Conservation (phyloP, 2,888 invertebrate species). For the Chalcis sispes region DNA sequence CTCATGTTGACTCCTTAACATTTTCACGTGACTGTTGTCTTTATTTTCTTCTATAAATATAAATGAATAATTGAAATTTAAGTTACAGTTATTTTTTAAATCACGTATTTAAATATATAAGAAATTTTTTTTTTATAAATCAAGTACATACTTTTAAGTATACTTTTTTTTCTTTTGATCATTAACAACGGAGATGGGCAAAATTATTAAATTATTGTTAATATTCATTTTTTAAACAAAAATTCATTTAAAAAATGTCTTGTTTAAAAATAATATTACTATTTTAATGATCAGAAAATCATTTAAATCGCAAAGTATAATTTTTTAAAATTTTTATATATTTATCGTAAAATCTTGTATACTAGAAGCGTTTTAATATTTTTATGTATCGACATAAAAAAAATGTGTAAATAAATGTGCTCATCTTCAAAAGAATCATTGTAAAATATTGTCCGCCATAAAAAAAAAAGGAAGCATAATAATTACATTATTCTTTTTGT, state of each 20-base stretch:
- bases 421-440: conserved; percentile 10
- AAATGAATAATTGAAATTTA: no score
- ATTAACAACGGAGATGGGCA: not conserved
- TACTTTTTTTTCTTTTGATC: not conserved
- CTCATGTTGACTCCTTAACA: no score
- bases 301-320: not conserved
- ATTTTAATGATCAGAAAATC: no score
- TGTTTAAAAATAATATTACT: not conserved
- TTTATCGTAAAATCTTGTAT: conserved; percentile 10
- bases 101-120: no score
- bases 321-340: not conserved
- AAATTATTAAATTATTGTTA: not conserved
- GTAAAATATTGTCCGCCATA: conserved; percentile 21
- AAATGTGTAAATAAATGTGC: conserved; percentile 28
- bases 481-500: conserved; percentile 30
- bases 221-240: not conserved
- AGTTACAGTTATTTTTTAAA: no score
- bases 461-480: not conserved
- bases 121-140: no score
- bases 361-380: conserved; percentile 10
- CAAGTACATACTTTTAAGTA: not conserved
- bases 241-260: not conserved
- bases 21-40: not conserved
- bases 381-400: conserved; percentile 18
- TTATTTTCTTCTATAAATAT: not conserved